phyloP scores from a whole-genome alignment of 2,113 vertebrate genomes.

The Chaetops frenatus region DNA sequence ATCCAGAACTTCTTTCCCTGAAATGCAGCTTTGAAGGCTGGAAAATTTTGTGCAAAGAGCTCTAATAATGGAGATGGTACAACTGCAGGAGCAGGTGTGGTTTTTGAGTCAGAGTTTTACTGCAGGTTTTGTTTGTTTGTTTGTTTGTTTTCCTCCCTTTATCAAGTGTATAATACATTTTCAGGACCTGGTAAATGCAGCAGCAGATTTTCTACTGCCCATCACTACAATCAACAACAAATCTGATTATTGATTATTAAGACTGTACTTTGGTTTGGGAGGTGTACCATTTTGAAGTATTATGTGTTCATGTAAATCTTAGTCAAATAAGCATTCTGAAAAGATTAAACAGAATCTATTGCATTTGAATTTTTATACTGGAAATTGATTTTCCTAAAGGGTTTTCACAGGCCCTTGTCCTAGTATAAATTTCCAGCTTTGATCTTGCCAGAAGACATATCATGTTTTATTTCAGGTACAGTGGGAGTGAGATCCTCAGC shows the following conservation, averaged over 20 bases:
- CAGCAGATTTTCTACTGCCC: neutral
- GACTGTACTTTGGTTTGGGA: neutral
- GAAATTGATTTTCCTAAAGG: neutral
- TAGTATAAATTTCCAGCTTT: neutral
- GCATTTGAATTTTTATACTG: neutral
- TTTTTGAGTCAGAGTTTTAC: neutral
- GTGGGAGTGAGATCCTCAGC: neutral
- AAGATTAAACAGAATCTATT: neutral
- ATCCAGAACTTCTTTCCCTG: neutral
- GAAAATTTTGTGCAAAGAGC: neutral
- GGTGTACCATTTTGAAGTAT: neutral
- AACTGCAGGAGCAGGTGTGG: neutral
- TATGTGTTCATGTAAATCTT: neutral
- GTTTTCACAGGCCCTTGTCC: neutral
- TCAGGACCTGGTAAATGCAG: neutral
- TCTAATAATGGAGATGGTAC: neutral
- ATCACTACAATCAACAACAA: neutral
- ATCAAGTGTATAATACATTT: accelerated
- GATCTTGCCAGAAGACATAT: neutral
- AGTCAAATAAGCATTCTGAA: neutral
- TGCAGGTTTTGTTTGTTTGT: neutral
- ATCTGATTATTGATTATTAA: neutral
- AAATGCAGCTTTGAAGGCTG: neutral
- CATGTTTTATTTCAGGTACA: neutral
- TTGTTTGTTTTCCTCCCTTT: neutral